Conservation (phyloP, 2,113 vertebrate genomes). For the Crotalus helleri region DNA sequence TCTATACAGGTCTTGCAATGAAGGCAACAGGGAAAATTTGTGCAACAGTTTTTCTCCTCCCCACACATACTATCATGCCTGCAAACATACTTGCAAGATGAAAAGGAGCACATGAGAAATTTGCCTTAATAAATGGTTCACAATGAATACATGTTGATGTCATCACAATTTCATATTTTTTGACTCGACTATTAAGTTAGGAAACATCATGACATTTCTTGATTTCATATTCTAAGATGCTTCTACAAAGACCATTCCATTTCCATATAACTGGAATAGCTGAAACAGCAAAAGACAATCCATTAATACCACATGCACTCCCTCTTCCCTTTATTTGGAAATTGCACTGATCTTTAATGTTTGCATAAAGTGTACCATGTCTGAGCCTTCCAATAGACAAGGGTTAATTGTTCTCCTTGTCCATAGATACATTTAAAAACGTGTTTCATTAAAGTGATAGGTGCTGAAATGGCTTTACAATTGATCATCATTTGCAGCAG, state of each 20-base stretch:
- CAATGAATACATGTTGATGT: not conserved
- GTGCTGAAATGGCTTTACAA: constrained; percentile 24
- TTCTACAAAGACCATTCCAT: not conserved
- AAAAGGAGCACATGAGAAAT: not conserved
- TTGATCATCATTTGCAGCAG: constrained; percentile 28
- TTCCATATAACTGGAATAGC: not conserved
- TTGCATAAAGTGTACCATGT: constrained; percentile 18
- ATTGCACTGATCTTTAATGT: constrained; percentile 2
- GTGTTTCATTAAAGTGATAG: constrained; percentile 34
- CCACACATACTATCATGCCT: not conserved
- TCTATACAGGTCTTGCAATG: not conserved
- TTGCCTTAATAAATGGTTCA: not conserved
- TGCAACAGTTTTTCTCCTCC: not conserved
- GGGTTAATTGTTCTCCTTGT: constrained; percentile 24
- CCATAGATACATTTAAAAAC: constrained; percentile 21
- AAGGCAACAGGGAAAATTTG: not conserved
- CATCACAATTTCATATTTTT: not conserved
- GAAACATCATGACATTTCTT: not conserved
- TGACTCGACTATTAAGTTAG: not conserved
- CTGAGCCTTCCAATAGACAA: constrained; percentile 10
- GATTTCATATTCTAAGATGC: not conserved
- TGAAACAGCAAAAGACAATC: not conserved
- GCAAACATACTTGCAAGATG: not conserved
- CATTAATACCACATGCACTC: not conserved
- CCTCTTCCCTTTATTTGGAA: not conserved